Evolutionary conservation across 2,113 vertebrate genomes (phyloP), one percentile per base, ranked within the genome.

Genomic region (Onychostoma macrolepis): DNA sequence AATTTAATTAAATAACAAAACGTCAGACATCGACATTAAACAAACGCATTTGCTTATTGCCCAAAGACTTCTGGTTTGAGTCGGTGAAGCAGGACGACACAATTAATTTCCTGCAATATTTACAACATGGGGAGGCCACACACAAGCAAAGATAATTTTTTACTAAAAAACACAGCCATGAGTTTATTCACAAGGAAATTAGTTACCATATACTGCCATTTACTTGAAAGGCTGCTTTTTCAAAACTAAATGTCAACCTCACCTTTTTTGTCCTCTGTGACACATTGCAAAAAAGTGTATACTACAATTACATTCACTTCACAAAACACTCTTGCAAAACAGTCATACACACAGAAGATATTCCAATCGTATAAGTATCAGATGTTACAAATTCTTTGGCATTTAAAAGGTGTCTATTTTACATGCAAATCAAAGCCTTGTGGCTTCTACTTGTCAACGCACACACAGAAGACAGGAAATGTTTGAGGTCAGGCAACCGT

Each of bases 81-180:
- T 87, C 19, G 76, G 69, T 48, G 4, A 48, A 4, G 15, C 61
- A 24, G 28, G 43, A 41, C 9, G 77, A 69, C 80, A 83, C 83
- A 83, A 80, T 85, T 89, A 36, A 89, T 87, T 89, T 86, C 88
- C 88, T 87, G 84, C 83, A 83, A 85, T 69, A 71, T 87, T 85
- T 71, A 74, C 85, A 81, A 83, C 76, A 79, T 79, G 78, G 77
- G 83, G n/a, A 76, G 61, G 72, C 88, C 88, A 87, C 88, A 87
- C 86, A 85, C 83, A 89, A 83, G 24, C 81, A 76, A 81, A 86
- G 30, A 45, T 41, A 15, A 71, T 85, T 85, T 74, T 28, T 53
- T 6, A 53, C 43, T 76, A 81, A 81, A 87, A 84, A 80, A 89
- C 53, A 83, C 61, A 85, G 12, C 6, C 38, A 21, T 45, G 38